Conservation (phyloP, 2,888 invertebrate genomes). For the Standfussiana lucernea region DNA sequence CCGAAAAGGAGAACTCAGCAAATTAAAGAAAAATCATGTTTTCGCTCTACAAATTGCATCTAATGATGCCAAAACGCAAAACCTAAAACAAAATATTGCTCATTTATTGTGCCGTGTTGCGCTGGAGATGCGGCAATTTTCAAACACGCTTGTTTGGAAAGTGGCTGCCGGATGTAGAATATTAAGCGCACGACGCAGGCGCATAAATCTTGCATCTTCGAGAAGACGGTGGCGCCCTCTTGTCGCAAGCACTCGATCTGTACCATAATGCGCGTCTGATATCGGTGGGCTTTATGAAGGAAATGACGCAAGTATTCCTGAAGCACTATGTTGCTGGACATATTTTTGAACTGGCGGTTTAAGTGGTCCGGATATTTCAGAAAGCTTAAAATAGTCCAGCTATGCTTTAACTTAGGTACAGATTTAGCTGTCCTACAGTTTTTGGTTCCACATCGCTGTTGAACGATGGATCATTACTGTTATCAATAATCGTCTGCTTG, state of each 20-base stretch:
- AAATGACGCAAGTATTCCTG: slow-evolving; percentile 58
- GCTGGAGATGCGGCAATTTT: slow-evolving; percentile 78
- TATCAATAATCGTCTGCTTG: neutral
- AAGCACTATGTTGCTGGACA: slow-evolving; percentile 37
- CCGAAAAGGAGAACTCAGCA: neutral
- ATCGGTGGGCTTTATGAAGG: slow-evolving; percentile 56
- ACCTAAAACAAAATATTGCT: slow-evolving; percentile 57
- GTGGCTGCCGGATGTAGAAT: slow-evolving; percentile 80
- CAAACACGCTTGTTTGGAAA: slow-evolving; percentile 81
- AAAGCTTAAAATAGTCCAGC: slow-evolving; percentile 14
- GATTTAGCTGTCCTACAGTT: neutral
- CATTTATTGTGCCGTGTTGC: slow-evolving; percentile 64
- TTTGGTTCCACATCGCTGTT: neutral
- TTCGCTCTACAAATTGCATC: slow-evolving; percentile 16
- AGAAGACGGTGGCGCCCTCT: slow-evolving; percentile 72
- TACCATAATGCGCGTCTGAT: slow-evolving; percentile 59
- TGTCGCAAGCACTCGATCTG: slow-evolving; percentile 67
- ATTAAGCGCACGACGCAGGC: slow-evolving; percentile 76
- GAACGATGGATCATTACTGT: neutral
- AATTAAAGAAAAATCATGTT: neutral
- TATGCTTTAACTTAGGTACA: neutral
- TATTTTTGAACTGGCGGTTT: slow-evolving; percentile 36
- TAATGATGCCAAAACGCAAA: slow-evolving; percentile 40
- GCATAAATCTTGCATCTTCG: slow-evolving; percentile 78
- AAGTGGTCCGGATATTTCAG: slow-evolving; percentile 21